Base-by-base conservation (phyloP, 2,888 invertebrate species). In the Sarcophaga carnaria region DNA sequence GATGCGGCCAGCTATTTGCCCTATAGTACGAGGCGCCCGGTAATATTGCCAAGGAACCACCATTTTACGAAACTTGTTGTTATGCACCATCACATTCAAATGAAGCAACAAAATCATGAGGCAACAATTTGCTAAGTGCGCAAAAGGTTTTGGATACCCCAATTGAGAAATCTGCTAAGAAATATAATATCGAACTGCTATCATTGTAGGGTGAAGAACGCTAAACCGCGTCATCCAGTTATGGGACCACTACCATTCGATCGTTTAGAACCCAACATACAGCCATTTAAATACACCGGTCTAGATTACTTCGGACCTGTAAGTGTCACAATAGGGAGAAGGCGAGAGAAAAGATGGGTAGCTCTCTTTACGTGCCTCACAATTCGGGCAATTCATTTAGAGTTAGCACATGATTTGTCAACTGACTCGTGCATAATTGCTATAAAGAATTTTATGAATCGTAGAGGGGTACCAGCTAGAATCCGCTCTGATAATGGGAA, bases 251-350 rank as follows among this genome's bases (percentile, higher is more conserved):
- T 76, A 4, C 76, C 76, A 20, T 17, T 27, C 22, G 77, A 77
- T 37, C 66, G 77, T 3, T 20, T 77, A 1, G 54, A 49, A 20
- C 59, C 77, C 6, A 27, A 77, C 14, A 25, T 45, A 0, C 10
- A 59, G 17, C 66, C 71, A 22, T 71, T 83, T 62, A 62, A 54
- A 37, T 75, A 79, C 20, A 83, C 83, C 2, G 87, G 87, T 0
- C 45, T 85, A 0, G 87, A 88, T 63, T 89, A 81, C 25, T 87
- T 89, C 20, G 88, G 88, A 5, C 88, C 88, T 6, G 27, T 89
- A 12, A 60, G 25, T 0, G 86, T 89, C 1, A 25, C 86, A 0
- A 79, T 87, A 12, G 84, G 86, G 1, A 80, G 70, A 5, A 45
- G 80, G 5, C 14, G 6, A 8, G 85, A 80, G 25, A 85, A 87